Percentiles rank a stretch among this genome's conserved stretches.
Evolutionary conservation across 2,888 invertebrate genomes (phyloP).

Genomic region (Acleris sparsana): DNA sequence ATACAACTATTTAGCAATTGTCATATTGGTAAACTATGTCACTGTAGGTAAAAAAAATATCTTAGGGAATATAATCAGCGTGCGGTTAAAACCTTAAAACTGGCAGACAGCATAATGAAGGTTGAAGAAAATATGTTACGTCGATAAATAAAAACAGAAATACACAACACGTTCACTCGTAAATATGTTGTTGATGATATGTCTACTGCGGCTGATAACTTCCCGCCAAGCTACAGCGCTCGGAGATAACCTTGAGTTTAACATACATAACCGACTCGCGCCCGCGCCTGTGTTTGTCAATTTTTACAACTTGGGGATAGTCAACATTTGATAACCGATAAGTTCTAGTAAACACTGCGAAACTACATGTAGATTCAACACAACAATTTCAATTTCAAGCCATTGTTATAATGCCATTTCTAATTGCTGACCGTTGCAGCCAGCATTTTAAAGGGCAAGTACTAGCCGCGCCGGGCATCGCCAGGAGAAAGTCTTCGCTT

Average conservation of each 20-base stretch:
- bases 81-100: no score
- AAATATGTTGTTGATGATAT: conserved; percentile 45
- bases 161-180: conserved; percentile 45
- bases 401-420: conserved; percentile 24
- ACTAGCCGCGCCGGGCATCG: conserved; percentile 62
- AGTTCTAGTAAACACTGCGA: conserved; percentile 24
- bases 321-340: conserved; percentile 41
- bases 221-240: conserved; percentile 43
- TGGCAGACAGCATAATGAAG: no score
- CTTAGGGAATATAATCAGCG: no score
- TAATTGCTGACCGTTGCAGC: conserved; percentile 40
- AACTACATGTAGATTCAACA: neutral
- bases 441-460: conserved; percentile 60
- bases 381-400: conserved; percentile 1
- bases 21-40: no score
- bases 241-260: conserved; percentile 62
- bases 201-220: conserved; percentile 54
- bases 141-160: conserved; percentile 40
- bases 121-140: no score
- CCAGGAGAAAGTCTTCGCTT: conserved; percentile 70
- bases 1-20: no score
- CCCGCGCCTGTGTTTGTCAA: conserved; percentile 68
- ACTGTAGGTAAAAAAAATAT: no score
- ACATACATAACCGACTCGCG: conserved; percentile 45
- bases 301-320: conserved; percentile 52